Conservation (phyloP, 1,140 invertebrate species). For the Saxidomus purpurata region DNA sequence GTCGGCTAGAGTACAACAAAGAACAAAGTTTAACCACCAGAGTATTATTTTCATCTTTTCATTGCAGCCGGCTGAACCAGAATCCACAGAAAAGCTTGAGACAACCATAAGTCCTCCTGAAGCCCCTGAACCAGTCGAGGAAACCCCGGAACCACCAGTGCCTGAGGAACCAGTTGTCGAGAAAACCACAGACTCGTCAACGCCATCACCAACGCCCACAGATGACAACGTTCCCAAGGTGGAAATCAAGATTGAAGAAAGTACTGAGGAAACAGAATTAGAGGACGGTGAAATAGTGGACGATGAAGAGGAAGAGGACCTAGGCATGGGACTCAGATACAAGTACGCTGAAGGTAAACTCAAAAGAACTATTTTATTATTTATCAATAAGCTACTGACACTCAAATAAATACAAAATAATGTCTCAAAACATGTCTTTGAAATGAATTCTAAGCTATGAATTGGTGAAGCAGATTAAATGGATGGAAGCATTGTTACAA, state of each 20-base stretch:
- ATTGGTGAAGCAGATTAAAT: too few species aligned
- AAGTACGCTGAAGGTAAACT: slow-evolving; percentile 81
- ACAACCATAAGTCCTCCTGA: not conserved
- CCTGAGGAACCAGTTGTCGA: slow-evolving; percentile 28
- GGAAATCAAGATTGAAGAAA: slow-evolving; percentile 72
- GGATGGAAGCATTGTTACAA: too few species aligned
- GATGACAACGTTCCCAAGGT: slow-evolving; percentile 55
- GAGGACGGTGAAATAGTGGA: slow-evolving; percentile 59
- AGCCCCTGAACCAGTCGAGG: not conserved
- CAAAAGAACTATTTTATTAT: too few species aligned
- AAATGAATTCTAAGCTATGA: too few species aligned
- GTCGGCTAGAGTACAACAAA: too few species aligned
- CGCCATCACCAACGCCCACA: not conserved
- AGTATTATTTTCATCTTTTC: too few species aligned
- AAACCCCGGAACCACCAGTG: slow-evolving; percentile 9
- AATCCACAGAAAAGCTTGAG: not conserved
- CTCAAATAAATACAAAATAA: too few species aligned
- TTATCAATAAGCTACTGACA: too few species aligned
- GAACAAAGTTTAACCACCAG: too few species aligned
- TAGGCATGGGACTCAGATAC: slow-evolving; percentile 71
- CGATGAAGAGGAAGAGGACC: slow-evolving; percentile 53
- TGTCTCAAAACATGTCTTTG: too few species aligned
- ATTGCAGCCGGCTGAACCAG: not conserved
- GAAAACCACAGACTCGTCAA: not conserved
- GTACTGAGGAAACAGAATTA: slow-evolving; percentile 37